phyloP scores from a whole-genome alignment of 2,113 vertebrate genomes.

The Chloropsis cyanopogon region DNA sequence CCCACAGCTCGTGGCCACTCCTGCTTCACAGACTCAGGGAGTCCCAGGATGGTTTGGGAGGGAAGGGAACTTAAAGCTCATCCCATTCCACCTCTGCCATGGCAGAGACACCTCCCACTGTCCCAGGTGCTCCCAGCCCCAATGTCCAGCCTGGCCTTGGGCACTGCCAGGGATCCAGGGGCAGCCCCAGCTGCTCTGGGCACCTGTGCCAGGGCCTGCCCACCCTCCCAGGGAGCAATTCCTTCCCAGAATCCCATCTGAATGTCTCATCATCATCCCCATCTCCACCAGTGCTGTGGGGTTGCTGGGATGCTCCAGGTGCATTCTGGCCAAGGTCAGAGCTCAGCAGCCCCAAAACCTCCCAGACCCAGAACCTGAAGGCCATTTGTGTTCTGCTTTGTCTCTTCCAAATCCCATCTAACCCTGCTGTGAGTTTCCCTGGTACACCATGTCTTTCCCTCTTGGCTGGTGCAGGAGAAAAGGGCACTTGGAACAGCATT shows the following conservation, averaged over 20 bases:
- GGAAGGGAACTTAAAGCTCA: background rate
- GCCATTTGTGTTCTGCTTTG: background rate
- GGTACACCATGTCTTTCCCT: background rate
- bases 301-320: background rate
- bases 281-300: background rate
- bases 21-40: background rate
- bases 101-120: background rate
- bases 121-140: background rate
- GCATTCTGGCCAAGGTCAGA: background rate
- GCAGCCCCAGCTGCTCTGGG: background rate
- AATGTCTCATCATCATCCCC: background rate
- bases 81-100: too few relatives aligned
- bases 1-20: background rate
- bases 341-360: background rate
- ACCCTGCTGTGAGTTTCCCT: background rate
- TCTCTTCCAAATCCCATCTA: background rate
- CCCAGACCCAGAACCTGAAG: background rate
- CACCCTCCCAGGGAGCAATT: rapidly evolving
- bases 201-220: background rate
- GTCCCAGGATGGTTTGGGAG: background rate
- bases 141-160: background rate
- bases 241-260: background rate
- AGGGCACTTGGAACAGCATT: rapidly evolving
- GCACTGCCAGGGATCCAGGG: background rate
- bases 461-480: background rate